Conservation (phyloP, 2,113 vertebrate genomes). For the Seriola quinqueradiata region DNA sequence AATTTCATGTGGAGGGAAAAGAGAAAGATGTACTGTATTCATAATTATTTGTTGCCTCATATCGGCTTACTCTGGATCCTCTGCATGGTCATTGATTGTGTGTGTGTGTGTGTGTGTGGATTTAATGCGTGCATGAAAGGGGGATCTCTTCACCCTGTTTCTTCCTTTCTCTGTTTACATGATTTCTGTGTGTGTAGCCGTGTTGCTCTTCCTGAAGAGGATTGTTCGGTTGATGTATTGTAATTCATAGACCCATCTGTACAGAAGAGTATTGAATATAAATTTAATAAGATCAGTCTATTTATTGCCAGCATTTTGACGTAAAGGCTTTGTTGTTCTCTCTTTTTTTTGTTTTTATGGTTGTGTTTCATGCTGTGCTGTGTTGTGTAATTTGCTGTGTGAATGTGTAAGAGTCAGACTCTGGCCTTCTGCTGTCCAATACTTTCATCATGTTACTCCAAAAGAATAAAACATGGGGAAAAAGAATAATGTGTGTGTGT, state of each 20-base stretch:
- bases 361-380: constrained; percentile 74
- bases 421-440: constrained; percentile 63
- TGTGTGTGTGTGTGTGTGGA: constrained; percentile 39
- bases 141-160: constrained; percentile 53
- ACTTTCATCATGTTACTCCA: constrained; percentile 75
- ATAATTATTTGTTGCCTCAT: constrained; percentile 67
- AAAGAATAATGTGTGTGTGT: not conserved
- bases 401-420: constrained; percentile 66
- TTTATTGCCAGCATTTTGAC: constrained; percentile 84
- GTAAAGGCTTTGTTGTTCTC: constrained; percentile 64
- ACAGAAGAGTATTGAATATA: constrained; percentile 83
- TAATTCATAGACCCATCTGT: constrained; percentile 81
- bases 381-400: constrained; percentile 78
- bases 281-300: constrained; percentile 81
- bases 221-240: constrained; percentile 78
- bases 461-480: constrained; percentile 76
- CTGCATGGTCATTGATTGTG: constrained; percentile 56
- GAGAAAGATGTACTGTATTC: constrained; percentile 81
- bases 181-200: constrained; percentile 57
- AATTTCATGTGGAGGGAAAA: constrained; percentile 72
- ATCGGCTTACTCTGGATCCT: constrained; percentile 66
- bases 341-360: constrained; percentile 68
- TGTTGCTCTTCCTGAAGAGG: constrained; percentile 64
- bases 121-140: constrained; percentile 56
- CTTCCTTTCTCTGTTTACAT: constrained; percentile 75